Percentiles rank a stretch among this genome's conserved stretches.
Evolutionary conservation across 53 echinoderm and acorn worm genomes (phyloP).

Genomic region (Apostichopus leukothele): DNA sequence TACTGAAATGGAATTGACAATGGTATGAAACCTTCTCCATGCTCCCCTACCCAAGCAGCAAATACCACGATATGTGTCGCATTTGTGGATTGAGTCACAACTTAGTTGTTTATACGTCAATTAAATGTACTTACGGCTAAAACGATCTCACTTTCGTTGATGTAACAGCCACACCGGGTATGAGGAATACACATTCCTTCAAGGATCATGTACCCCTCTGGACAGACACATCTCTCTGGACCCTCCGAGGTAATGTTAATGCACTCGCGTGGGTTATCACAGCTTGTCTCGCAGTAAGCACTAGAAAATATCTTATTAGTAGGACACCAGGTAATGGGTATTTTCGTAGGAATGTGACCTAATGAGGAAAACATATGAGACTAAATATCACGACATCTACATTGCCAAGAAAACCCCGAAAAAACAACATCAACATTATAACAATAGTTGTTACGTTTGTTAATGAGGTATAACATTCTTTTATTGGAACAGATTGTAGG

Average conservation of each 20-base stretch:
- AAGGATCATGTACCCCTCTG: not conserved
- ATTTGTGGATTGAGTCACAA: no score
- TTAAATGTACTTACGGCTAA: no score
- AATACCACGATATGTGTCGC: no score
- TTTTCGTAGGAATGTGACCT: not conserved
- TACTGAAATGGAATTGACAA: no score
- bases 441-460: not conserved
- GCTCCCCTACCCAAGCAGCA: no score
- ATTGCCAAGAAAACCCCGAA: not conserved
- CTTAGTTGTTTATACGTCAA: no score
- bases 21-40: no score
- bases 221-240: not conserved
- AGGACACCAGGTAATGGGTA: not conserved
- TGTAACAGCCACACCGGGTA: no score
- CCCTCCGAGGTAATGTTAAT: not conserved
- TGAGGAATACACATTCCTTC: no score
- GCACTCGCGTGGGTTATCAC: not conserved
- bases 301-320: constrained; percentile 1
- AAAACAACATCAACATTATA: not conserved
- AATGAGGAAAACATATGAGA: not conserved
- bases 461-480: not conserved
- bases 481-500: not conserved
- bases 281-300: not conserved
- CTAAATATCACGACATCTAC: not conserved
- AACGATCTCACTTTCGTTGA: no score